A percentile compares a stretch with the other conserved stretches of the same genome.
Conservation (phyloP, 2,888 invertebrate genomes). For the Tipula helvola region DNA sequence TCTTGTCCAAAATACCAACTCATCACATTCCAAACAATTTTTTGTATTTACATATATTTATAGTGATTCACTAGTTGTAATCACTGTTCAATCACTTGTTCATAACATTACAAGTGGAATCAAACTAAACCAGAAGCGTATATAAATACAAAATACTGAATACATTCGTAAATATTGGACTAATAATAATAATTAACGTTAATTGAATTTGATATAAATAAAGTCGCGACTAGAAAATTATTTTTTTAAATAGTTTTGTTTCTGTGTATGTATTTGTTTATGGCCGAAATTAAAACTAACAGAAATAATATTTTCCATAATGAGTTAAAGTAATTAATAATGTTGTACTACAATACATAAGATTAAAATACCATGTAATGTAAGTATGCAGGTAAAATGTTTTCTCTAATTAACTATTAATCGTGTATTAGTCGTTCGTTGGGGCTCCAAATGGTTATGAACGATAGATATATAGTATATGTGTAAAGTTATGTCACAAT, state of each 20-base stretch:
- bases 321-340: neutral
- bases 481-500: neutral
- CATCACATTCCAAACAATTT: neutral
- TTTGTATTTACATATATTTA: neutral
- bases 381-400: neutral
- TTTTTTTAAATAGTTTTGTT: neutral
- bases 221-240: neutral
- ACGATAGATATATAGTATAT: neutral
- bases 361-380: neutral
- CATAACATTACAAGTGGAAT: neutral
- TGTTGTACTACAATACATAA: neutral
- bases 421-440: neutral
- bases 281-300: neutral
- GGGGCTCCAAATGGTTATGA: neutral
- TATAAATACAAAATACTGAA: neutral
- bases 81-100: neutral
- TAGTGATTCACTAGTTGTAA: neutral
- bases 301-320: neutral
- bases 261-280: too few relatives aligned
- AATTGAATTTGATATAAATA: neutral
- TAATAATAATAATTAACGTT: neutral
- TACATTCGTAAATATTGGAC: neutral
- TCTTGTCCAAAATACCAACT: neutral
- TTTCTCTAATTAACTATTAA: neutral
- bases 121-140: neutral